Conservation (phyloP, 2,888 invertebrate species). For the Furcula furcula region DNA sequence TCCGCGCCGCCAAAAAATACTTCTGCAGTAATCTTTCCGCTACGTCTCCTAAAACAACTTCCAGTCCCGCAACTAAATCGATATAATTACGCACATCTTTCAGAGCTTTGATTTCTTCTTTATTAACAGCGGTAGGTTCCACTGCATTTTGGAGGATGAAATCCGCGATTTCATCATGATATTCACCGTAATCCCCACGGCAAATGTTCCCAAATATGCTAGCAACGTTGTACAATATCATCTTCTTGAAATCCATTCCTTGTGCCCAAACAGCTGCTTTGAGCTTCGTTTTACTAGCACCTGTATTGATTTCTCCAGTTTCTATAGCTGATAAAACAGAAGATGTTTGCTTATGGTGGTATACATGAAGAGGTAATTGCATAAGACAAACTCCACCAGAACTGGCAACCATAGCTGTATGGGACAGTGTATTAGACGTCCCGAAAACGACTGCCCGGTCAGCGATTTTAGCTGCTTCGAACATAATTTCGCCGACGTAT, state of each 20-base stretch:
- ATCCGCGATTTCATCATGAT: constrained; percentile 57
- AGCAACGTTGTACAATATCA: constrained; percentile 52
- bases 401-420: constrained; percentile 49
- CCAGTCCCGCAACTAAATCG: constrained; percentile 54
- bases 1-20: constrained; percentile 67
- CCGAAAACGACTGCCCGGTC: constrained; percentile 49
- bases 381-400: constrained; percentile 62
- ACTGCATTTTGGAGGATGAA: constrained; percentile 49
- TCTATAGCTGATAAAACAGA: constrained; percentile 54
- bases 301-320: constrained; percentile 48
- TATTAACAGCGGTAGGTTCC: constrained; percentile 30
- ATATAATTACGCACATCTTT: constrained; percentile 53
- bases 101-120: constrained; percentile 48
- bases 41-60: constrained; percentile 44
- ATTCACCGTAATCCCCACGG: constrained; percentile 59
- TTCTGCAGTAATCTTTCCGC: constrained; percentile 53
- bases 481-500: constrained; percentile 56
- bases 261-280: constrained; percentile 67
- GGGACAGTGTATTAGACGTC: constrained; percentile 39
- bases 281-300: constrained; percentile 41
- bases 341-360: constrained; percentile 55
- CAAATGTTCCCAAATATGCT: constrained; percentile 63
- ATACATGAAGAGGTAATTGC: constrained; percentile 60
- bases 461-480: constrained; percentile 53
- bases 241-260: constrained; percentile 64